phyloP scores from a whole-genome alignment of 1,140 invertebrate genomes.

The Uloborus diversus region DNA sequence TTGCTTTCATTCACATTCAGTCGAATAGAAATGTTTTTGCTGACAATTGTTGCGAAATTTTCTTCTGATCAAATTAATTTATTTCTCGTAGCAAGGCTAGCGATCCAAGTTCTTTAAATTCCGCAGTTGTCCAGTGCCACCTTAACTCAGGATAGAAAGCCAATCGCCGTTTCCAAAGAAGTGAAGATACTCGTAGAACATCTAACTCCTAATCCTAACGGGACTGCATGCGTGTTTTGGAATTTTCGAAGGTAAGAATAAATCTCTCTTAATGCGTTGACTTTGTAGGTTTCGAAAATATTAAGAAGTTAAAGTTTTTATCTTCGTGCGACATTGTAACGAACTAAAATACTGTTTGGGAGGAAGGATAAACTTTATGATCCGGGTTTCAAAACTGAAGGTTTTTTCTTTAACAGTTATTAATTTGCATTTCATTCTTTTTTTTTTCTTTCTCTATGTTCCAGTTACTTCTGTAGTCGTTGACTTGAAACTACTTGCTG shows the following conservation, averaged over 20 bases:
- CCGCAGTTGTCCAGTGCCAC: conserved; percentile 28
- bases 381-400: no score
- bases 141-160: not conserved
- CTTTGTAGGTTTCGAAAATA: no score
- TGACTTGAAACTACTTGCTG: no score
- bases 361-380: no score
- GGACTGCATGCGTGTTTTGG: conserved; percentile 32
- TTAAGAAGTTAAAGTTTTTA: no score
- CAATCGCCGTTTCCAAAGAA: not conserved
- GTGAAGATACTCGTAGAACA: conserved; percentile 23
- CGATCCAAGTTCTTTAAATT: conserved; percentile 3
- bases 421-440: no score
- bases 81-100: not conserved
- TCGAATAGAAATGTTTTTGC: not conserved
- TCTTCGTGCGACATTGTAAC: no score
- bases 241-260: conserved; percentile 20
- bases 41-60: not conserved
- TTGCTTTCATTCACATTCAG: not conserved
- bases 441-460: no score
- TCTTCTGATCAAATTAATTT: not conserved
- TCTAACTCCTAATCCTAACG: conserved; percentile 6
- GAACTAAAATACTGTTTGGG: no score
- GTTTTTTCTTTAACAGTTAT: no score
- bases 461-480: no score
- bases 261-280: no score